Conservation (phyloP, 2,797 vertebrate genomes). For the Percopsis omiscomaycus region DNA sequence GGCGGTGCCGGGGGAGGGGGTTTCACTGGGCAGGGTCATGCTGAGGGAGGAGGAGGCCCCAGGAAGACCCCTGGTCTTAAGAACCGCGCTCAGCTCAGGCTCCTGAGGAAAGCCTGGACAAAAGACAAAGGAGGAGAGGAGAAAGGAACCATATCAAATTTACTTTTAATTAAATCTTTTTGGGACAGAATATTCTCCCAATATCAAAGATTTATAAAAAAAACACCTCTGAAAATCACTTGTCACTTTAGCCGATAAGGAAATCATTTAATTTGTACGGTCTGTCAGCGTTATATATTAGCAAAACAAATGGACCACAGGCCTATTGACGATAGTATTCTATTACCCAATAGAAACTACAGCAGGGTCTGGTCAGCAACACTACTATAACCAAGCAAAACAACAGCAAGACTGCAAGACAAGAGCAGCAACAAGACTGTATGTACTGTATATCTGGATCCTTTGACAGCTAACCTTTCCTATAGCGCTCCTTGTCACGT, state of each 20-base stretch:
- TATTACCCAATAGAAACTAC: no score
- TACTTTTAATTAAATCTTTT: neutral
- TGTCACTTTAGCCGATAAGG: no score
- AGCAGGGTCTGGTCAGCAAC: no score
- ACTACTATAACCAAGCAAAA: no score
- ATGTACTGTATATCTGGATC: neutral
- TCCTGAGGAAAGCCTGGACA: slow-evolving; percentile 65
- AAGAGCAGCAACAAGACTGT: no score
- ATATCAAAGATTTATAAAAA: neutral
- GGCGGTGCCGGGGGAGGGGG: slow-evolving; percentile 63
- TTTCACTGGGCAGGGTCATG: slow-evolving; percentile 56
- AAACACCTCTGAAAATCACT: no score
- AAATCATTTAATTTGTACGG: no score
- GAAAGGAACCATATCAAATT: neutral
- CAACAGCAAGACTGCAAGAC: no score
- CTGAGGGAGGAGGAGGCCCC: slow-evolving; percentile 64
- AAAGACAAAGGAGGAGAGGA: slow-evolving; percentile 15
- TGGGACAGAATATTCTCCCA: neutral
- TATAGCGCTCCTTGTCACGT: slow-evolving; percentile 80
- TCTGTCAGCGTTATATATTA: no score
- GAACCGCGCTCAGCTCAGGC: slow-evolving; percentile 78
- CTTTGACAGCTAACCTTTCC: slow-evolving; percentile 77
- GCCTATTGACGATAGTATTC: no score
- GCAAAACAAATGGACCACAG: no score
- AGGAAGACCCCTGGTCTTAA: slow-evolving; percentile 77